phyloP scores from a whole-genome alignment of 2,888 invertebrate species.

The Alviniconcha strummeri region DNA sequence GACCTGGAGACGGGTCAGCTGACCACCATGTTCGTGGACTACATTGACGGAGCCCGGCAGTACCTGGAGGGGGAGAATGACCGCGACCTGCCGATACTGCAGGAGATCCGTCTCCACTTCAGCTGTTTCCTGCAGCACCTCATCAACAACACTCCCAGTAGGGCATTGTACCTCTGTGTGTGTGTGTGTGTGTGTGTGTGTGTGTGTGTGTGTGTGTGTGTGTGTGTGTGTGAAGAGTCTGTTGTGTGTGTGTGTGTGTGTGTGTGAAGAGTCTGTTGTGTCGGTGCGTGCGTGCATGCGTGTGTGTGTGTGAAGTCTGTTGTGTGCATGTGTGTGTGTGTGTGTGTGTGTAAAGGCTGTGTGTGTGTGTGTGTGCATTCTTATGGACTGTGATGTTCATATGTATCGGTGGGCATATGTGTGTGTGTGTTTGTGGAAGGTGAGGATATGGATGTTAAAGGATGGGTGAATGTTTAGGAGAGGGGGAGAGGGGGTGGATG shows the following conservation, averaged over 20 bases:
- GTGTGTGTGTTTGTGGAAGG: too few species aligned
- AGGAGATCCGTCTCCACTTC: conserved; percentile 94
- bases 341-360: background rate
- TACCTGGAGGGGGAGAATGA: conserved; percentile 95
- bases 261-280: background rate
- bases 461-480: too few species aligned
- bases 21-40: conserved; percentile 91
- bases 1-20: conserved; percentile 89
- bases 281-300: background rate
- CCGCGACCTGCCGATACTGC: conserved; percentile 87
- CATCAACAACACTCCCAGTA: conserved; percentile 93
- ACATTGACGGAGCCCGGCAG: conserved; percentile 93
- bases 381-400: too few species aligned
- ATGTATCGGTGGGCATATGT: too few species aligned
- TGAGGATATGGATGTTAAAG: too few species aligned
- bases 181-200: background rate
- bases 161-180: conserved; percentile 23
- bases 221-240: background rate
- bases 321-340: background rate
- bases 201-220: conserved; percentile 4
- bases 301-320: background rate
- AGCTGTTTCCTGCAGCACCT: conserved; percentile 95
- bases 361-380: too few species aligned
- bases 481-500: too few species aligned
- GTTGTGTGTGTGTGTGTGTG: background rate